A percentile compares a stretch with the other conserved stretches of the same genome.
Conservation (phyloP, 1,140 invertebrate genomes). For the Asobara japonica region DNA sequence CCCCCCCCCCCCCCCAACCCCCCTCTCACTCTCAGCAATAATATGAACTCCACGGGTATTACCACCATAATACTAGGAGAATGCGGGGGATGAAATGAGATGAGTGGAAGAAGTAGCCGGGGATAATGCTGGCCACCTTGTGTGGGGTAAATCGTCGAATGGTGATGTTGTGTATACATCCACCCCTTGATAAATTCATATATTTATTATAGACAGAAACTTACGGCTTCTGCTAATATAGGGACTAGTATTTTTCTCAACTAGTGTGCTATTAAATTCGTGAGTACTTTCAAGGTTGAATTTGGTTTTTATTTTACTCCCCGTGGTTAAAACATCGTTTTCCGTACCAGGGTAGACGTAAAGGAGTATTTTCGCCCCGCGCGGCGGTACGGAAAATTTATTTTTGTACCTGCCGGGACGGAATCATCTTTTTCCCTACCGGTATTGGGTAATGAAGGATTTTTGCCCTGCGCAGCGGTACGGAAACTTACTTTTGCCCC, state of each 20-base stretch:
- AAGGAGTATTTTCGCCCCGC: too few relatives aligned
- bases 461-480: too few relatives aligned
- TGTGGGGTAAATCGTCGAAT: not conserved
- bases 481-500: not conserved
- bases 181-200: conserved; percentile 11
- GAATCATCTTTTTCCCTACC: too few relatives aligned
- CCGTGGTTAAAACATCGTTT: too few relatives aligned
- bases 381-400: too few relatives aligned
- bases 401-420: too few relatives aligned
- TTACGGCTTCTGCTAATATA: not conserved
- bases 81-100: conserved; percentile 18
- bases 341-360: too few relatives aligned
- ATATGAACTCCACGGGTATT: conserved; percentile 55
- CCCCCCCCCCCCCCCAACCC: not conserved
- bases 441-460: too few relatives aligned
- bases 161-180: conserved; percentile 2
- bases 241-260: not conserved
- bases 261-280: not conserved
- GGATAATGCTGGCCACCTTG: conserved; percentile 10
- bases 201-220: conserved; percentile 2
- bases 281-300: too few relatives aligned
- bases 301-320: too few relatives aligned
- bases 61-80: conserved; percentile 50
- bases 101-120: conserved; percentile 4
- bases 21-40: conserved; percentile 38